These are phyloP conservation scores for Eustalomyia histrio DNA, from an alignment of 2,888 invertebrate species.

Conservation along the genomic window DNA sequence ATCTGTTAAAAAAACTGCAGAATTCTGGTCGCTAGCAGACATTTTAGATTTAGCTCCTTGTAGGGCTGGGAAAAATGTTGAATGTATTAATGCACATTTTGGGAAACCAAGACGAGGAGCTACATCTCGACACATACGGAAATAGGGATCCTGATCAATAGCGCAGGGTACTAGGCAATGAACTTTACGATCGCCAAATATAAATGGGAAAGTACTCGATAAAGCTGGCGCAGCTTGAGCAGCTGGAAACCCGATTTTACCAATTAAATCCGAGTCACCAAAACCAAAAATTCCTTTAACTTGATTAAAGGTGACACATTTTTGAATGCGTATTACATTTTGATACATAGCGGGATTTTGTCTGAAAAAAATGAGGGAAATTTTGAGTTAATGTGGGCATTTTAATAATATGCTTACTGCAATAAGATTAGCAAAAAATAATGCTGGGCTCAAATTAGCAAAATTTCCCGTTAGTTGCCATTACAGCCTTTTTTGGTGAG, in stretches of 20 bases:
- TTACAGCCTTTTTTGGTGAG: no score
- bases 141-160: conserved; percentile 99
- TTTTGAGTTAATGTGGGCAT: no score
- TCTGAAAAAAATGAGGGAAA: conserved; percentile 80
- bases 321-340: conserved; percentile 95
- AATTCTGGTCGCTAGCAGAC: conserved; percentile 96
- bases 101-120: conserved; percentile 92
- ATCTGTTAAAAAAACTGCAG: conserved; percentile 97
- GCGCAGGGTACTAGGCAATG: conserved; percentile 95
- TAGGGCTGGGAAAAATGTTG: conserved; percentile 94
- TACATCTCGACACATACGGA: conserved; percentile 99
- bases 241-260: conserved; percentile 97
- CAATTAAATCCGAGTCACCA: conserved; percentile 96
- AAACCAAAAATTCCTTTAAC: conserved; percentile 99
- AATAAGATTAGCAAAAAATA: no score
- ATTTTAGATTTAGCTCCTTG: conserved; percentile 99
- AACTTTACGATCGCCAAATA: conserved; percentile 88
- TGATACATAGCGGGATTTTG: conserved; percentile 94
- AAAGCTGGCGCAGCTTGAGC: conserved; percentile 97
- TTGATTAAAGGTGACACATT: conserved; percentile 97
- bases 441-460: no score
- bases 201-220: conserved; percentile 92
- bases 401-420: no score
- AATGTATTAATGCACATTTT: conserved; percentile 93
- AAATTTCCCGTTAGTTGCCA: no score